Evolutionary conservation across 2,797 vertebrate species (phyloP).

Genomic region (Fistularia commersonii): DNA sequence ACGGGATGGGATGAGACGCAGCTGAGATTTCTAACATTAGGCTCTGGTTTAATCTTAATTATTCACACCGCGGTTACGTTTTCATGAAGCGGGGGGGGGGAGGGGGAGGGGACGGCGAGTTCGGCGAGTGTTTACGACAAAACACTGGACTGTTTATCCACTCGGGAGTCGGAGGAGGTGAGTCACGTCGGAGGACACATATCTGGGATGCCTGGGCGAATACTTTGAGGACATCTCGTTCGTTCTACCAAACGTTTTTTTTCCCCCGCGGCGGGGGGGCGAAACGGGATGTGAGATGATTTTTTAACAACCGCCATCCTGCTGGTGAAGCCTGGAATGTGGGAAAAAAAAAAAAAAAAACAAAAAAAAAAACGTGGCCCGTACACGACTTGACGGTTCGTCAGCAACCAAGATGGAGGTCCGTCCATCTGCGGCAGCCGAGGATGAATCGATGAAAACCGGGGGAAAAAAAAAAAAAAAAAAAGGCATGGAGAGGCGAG

Average conservation of each 20-base stretch:
- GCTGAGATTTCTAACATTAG: too few relatives aligned
- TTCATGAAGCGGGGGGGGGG: conserved; percentile 51
- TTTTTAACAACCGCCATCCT: too few relatives aligned
- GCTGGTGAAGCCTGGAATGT: too few relatives aligned
- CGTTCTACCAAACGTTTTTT: too few relatives aligned
- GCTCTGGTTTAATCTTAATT: conserved; percentile 59
- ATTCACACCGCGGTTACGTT: conserved; percentile 62
- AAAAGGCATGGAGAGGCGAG: conserved; percentile 4
- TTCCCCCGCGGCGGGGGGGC: too few relatives aligned
- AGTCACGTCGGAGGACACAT: conserved; percentile 7
- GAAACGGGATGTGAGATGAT: too few relatives aligned
- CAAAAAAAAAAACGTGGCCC: too few relatives aligned
- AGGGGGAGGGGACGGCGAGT: conserved; percentile 32
- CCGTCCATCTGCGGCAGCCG: conserved; percentile 6
- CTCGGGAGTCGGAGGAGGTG: conserved; percentile 6
- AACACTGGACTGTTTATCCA: conserved; percentile 22
- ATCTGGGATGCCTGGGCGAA: too few relatives aligned
- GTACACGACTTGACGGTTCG: conserved; percentile 1
- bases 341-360: too few relatives aligned
- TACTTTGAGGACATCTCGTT: too few relatives aligned
- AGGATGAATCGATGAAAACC: conserved; percentile 26
- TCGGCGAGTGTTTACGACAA: conserved; percentile 25
- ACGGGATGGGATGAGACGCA: too few relatives aligned
- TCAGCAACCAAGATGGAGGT: conserved; percentile 12
- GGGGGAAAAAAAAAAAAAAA: conserved; percentile 5